Conservation (phyloP, 2,113 vertebrate species). For the Clarias macrocephalus region DNA sequence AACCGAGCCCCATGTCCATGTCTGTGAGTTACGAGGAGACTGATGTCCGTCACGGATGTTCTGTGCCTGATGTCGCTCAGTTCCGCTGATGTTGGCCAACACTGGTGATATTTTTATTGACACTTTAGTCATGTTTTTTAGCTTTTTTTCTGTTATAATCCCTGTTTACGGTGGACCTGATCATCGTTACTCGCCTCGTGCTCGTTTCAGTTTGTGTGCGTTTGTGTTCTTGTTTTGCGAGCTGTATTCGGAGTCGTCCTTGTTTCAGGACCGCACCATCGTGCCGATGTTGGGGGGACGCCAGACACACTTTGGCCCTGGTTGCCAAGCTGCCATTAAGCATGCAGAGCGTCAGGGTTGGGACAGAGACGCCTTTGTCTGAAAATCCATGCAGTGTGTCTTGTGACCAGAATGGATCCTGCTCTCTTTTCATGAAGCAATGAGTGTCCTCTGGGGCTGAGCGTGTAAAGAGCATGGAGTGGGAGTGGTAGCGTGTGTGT, state of each 20-base stretch:
- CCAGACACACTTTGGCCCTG: constrained; percentile 27
- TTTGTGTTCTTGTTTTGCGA: not conserved
- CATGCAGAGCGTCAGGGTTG: constrained; percentile 38
- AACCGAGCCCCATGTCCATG: not conserved
- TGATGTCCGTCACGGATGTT: not conserved
- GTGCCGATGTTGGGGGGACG: not conserved
- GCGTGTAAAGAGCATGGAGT: constrained; percentile 19
- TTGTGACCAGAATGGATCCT: constrained; percentile 67
- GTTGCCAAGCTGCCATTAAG: constrained; percentile 49
- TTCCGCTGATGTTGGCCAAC: not conserved
- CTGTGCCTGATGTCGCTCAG: not conserved
- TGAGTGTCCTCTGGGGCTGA: constrained; percentile 32
- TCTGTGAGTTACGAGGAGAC: not conserved
- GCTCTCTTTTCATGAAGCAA: constrained; percentile 60
- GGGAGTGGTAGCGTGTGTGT: constrained; percentile 14
- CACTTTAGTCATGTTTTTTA: not conserved
- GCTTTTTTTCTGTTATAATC: not conserved
- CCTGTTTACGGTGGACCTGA: not conserved
- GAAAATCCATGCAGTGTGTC: constrained; percentile 59
- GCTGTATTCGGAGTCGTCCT: constrained; percentile 15
- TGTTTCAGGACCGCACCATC: constrained; percentile 1
- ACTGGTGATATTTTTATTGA: not conserved
- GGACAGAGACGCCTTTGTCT: constrained; percentile 75
- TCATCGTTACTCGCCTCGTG: not conserved
- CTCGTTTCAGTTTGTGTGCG: not conserved